These are phyloP conservation scores for Rhadinocentrus ornatus DNA, from an alignment of 2,797 vertebrate genomes.

Conservation along the genomic window DNA sequence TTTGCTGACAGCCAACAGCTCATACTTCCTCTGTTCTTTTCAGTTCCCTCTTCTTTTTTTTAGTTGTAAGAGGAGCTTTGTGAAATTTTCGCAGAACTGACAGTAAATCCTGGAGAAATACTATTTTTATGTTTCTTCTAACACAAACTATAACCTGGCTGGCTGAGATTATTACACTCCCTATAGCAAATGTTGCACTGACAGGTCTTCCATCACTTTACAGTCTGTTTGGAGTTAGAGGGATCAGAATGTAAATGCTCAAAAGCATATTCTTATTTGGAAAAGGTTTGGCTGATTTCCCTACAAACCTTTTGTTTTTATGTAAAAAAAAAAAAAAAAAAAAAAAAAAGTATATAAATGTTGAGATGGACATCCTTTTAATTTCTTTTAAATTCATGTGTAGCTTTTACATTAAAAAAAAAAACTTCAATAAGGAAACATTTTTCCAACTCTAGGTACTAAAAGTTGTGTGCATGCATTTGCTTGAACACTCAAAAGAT, in stretches of 20 bases:
- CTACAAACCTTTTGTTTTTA: background rate
- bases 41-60: slow-evolving; percentile 28
- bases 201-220: background rate
- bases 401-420: background rate
- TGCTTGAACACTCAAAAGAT: background rate
- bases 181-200: background rate
- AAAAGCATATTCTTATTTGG: background rate
- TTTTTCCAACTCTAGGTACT: background rate
- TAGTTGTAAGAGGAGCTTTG: background rate
- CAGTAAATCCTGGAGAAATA: background rate
- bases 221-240: no score
- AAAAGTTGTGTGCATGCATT: background rate
- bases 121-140: background rate
- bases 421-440: background rate
- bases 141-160: background rate
- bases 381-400: background rate
- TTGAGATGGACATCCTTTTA: background rate
- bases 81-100: background rate
- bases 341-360: background rate
- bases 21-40: slow-evolving; percentile 46
- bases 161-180: background rate
- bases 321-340: no score
- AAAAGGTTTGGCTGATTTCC: background rate
- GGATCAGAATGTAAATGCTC: background rate
- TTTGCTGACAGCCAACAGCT: slow-evolving; percentile 22